Evolutionary conservation across 2,888 invertebrate genomes (phyloP), one percentile per base, ranked within the genome.

Genomic region (Ischnura elegans): DNA sequence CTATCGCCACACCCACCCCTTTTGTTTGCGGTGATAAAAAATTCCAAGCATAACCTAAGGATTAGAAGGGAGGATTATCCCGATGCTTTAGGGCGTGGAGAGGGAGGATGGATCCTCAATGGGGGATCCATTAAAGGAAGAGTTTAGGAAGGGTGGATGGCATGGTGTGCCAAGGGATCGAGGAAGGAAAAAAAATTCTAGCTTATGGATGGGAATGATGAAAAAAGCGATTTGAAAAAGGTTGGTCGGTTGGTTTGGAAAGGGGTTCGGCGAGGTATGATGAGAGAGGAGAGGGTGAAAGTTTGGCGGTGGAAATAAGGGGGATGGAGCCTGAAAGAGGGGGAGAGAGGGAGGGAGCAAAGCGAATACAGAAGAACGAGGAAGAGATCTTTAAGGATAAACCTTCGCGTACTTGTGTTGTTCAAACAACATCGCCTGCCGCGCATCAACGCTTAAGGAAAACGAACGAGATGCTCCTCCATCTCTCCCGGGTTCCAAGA

Each of bases 51-150:
- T 61, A 66, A 61, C 61, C 61, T n/a, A 90, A 90, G 90, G 90
- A 90, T 90, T 90, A 90, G 61, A 43, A 90, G 19, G 36, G 90
- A 90, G 90, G 90, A 90, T 90, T 90, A 90, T 51, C 90, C 43
- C 43, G 42, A 90, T 90, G 51, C 51, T 51, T 13, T 10, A 10
- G 13, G 61, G 13, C 36, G 36, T 13, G 87, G 19, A 21, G 29
- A 25, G 90, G 55, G 55, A 43, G 43, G 61, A 43, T 51, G 51
- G 51, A 5, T 10, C n/a, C 90, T 66, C 55, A 90, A 90, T 90
- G 90, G n/a, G n/a, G 61, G 61, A n/a, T 61, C 90, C 90, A 90
- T 90, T 90, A 90, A 61, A 90, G 90, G 90, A 51, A 87, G 87
- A 55, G 51, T 51, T 51, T 51, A 6, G 51, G 51, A 19, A 51